A percentile compares a stretch with the other conserved stretches of the same genome.
phyloP scores from a whole-genome alignment of 2,113 vertebrate species.

The Syngnathus scovelli region DNA sequence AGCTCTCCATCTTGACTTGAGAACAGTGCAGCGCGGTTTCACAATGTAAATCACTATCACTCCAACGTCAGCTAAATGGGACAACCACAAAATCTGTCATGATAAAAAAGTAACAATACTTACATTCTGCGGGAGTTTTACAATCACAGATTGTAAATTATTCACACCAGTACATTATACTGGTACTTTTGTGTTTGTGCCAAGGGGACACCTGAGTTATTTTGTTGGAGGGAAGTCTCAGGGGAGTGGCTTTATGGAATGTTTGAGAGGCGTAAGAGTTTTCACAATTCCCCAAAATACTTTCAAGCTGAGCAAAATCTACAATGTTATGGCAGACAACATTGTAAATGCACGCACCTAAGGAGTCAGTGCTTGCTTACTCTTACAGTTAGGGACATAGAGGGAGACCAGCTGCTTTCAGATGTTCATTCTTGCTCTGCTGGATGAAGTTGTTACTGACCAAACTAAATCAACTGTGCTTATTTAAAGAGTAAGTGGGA shows the following conservation, averaged over 20 bases:
- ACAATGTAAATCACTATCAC: slow-evolving; percentile 62
- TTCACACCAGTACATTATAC: slow-evolving; percentile 43
- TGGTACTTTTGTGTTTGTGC: slow-evolving; percentile 38
- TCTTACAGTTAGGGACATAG: not conserved
- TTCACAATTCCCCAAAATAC: not conserved
- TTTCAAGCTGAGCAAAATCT: not conserved
- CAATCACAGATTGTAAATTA: slow-evolving; percentile 56
- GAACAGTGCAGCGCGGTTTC: slow-evolving; percentile 49
- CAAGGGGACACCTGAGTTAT: slow-evolving; percentile 25
- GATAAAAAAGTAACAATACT: slow-evolving; percentile 44
- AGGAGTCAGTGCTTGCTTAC: not conserved
- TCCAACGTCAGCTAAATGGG: slow-evolving; percentile 52
- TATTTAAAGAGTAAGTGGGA: not conserved
- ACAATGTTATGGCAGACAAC: not conserved
- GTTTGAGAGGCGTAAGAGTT: slow-evolving; percentile 31
- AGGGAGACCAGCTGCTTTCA: not conserved
- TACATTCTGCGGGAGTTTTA: slow-evolving; percentile 33
- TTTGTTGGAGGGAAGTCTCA: slow-evolving; percentile 35
- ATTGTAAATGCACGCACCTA: not conserved
- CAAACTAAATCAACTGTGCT: not conserved
- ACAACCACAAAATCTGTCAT: slow-evolving; percentile 43
- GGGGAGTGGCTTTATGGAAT: slow-evolving; percentile 23
- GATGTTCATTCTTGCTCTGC: not conserved
- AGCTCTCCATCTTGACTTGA: slow-evolving; percentile 55
- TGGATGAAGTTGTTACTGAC: not conserved